A percentile compares a stretch with the other conserved stretches of the same genome.
Conservation (phyloP, 2,888 invertebrate genomes). For the Philaethria dido region DNA sequence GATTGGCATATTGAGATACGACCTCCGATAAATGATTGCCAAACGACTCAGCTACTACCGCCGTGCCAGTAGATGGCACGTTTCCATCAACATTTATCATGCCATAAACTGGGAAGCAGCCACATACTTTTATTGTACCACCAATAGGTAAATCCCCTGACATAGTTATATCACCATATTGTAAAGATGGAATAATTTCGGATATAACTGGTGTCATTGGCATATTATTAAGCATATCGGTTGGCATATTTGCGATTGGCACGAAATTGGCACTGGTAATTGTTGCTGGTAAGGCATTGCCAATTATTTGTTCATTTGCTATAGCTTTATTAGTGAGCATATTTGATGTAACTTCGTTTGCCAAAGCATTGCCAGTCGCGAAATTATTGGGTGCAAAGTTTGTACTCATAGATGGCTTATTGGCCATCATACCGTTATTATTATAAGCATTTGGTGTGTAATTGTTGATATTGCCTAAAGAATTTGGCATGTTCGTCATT, state of each 20-base stretch:
- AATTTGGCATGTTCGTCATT: constrained; percentile 21
- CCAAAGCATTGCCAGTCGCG: constrained; percentile 28
- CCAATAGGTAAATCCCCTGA: constrained; percentile 66
- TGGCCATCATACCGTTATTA: constrained; percentile 16
- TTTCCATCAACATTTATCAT: constrained; percentile 64
- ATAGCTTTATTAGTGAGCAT: constrained; percentile 22
- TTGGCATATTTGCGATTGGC: constrained; percentile 39
- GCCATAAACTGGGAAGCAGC: constrained; percentile 71
- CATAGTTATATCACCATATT: constrained; percentile 65
- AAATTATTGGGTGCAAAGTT: constrained; percentile 30
- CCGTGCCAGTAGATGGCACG: constrained; percentile 64
- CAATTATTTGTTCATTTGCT: constrained; percentile 32
- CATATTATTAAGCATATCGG: constrained; percentile 45
- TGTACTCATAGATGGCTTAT: constrained; percentile 14
- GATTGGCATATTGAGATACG: constrained; percentile 46
- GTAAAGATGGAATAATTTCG: constrained; percentile 63
- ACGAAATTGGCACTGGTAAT: constrained; percentile 36
- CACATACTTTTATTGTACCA: constrained; percentile 66
- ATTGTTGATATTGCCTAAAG: constrained; percentile 24
- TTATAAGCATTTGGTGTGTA: constrained; percentile 26
- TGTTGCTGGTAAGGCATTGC: constrained; percentile 28
- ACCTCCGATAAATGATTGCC: constrained; percentile 50
- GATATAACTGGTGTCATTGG: constrained; percentile 62
- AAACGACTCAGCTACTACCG: constrained; percentile 56
- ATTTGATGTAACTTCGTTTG: constrained; percentile 31